These are phyloP conservation scores for Poecilobothrus nobilitatus DNA, from an alignment of 2,888 invertebrate genomes.

Conservation along the genomic window DNA sequence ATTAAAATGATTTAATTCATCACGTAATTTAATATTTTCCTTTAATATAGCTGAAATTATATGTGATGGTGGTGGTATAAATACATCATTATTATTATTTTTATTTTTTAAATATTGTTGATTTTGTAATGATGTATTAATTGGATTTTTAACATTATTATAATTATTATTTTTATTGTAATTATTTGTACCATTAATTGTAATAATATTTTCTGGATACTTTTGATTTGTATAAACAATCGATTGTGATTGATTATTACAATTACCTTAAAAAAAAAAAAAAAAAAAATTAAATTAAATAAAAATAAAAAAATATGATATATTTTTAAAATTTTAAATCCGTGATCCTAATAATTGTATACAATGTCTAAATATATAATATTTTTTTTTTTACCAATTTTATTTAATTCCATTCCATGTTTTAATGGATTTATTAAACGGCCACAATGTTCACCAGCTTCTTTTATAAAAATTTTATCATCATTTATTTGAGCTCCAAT, in stretches of 20 bases:
- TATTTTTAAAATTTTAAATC: too few species aligned
- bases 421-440: constrained; percentile 51
- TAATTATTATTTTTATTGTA: background rate
- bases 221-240: background rate
- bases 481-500: constrained; percentile 51
- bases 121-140: background rate
- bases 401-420: constrained; percentile 55
- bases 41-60: background rate
- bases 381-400: constrained; percentile 45
- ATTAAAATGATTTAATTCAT: background rate
- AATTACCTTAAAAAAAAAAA: background rate
- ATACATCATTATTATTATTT: background rate
- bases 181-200: background rate
- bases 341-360: too few species aligned
- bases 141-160: background rate
- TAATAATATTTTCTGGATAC: background rate
- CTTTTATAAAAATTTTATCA: constrained; percentile 55
- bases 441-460: constrained; percentile 58
- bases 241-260: background rate
- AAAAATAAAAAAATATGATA: too few species aligned
- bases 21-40: background rate
- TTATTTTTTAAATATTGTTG: background rate
- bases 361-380: too few species aligned
- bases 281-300: background rate
- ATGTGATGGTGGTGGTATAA: background rate